Conservation (phyloP, 2,888 invertebrate genomes). For the Drosophila pseudotakahashii region DNA sequence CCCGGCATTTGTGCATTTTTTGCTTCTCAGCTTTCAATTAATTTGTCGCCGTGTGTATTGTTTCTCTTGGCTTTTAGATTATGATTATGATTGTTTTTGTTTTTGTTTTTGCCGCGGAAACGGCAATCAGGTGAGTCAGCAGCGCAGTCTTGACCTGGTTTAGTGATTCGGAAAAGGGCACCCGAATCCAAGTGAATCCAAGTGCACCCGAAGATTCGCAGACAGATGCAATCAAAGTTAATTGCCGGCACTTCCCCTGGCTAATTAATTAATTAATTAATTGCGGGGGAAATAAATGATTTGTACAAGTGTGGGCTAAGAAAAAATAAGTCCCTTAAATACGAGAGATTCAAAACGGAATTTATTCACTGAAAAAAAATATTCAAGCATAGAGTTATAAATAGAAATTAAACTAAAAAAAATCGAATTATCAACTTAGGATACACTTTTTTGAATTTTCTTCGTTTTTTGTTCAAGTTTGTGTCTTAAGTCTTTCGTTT, state of each 20-base stretch:
- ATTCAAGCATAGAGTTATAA: too few species aligned
- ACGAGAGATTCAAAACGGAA: too few species aligned
- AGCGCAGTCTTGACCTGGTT: constrained; percentile 56
- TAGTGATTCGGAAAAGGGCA: constrained; percentile 50
- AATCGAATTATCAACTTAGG: too few species aligned
- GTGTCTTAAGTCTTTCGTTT: constrained; percentile 57
- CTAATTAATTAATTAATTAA: constrained; percentile 30
- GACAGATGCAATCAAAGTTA: constrained; percentile 24
- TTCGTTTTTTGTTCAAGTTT: constrained; percentile 37
- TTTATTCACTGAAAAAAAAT: too few species aligned
- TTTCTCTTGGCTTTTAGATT: constrained; percentile 36
- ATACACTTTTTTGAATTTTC: too few species aligned
- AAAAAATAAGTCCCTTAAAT: neutral
- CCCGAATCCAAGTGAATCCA: constrained; percentile 9
- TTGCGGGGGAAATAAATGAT: neutral
- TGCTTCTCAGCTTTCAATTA: constrained; percentile 54
- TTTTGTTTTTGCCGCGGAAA: constrained; percentile 25
- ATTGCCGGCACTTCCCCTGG: constrained; percentile 18
- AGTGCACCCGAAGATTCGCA: constrained; percentile 11
- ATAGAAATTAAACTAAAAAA: too few species aligned
- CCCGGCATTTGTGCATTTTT: constrained; percentile 20
- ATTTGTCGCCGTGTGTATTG: constrained; percentile 56
- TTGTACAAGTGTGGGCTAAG: neutral
- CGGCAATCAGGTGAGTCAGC: constrained; percentile 45
- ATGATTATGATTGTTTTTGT: constrained; percentile 19